phyloP scores from a whole-genome alignment of 2,888 invertebrate species.

The Parascotia fuliginaria region DNA sequence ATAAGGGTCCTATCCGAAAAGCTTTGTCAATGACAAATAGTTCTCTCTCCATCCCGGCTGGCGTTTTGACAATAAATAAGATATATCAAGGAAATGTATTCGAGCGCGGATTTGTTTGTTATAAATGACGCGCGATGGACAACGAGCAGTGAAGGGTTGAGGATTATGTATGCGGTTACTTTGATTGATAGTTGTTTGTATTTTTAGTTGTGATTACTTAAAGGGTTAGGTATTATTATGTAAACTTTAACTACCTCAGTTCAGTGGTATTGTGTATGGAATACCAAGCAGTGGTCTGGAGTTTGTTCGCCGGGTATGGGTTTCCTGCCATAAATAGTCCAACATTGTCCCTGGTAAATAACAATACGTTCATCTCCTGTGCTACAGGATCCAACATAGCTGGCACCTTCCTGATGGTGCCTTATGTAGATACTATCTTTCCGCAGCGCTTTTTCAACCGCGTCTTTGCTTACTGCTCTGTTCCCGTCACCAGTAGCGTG shows the following conservation, averaged over 20 bases:
- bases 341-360: no score
- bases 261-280: no score
- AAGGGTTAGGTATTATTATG: slow-evolving; percentile 4
- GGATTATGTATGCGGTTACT: slow-evolving; percentile 51
- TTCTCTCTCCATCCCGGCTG: slow-evolving; percentile 71
- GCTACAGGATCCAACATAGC: no score
- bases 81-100: slow-evolving; percentile 71
- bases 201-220: slow-evolving; percentile 31
- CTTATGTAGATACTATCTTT: no score
- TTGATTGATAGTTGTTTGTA: slow-evolving; percentile 64
- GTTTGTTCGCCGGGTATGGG: no score
- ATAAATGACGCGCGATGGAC: slow-evolving; percentile 83
- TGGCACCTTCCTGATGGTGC: no score
- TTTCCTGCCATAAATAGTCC: no score
- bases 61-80: slow-evolving; percentile 84
- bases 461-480: no score
- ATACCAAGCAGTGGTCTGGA: no score
- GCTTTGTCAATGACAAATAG: slow-evolving; percentile 84
- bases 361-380: no score
- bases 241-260: neutral
- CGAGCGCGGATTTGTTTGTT: slow-evolving; percentile 69
- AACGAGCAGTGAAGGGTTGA: slow-evolving; percentile 67
- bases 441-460: no score
- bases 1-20: slow-evolving; percentile 64
- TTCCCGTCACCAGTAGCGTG: no score